Evolutionary conservation across 2,888 invertebrate species (phyloP).

Genomic region (Dynastes grantii): DNA sequence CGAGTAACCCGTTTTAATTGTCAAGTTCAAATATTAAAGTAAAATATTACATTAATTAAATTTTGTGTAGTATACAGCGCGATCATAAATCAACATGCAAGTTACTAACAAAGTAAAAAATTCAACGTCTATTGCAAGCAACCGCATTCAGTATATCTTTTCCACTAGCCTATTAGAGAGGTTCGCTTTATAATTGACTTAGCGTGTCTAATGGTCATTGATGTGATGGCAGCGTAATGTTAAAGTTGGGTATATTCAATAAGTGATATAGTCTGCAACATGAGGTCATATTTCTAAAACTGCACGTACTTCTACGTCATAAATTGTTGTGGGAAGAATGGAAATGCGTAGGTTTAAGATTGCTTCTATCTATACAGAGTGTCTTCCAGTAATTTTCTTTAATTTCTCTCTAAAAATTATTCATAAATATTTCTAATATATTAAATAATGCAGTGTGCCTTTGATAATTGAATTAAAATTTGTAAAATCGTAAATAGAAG

Average conservation of each 20-base stretch:
- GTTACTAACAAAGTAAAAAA: no score
- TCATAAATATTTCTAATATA: background rate
- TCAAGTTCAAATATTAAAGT: no score
- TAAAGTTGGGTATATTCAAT: background rate
- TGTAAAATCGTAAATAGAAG: background rate
- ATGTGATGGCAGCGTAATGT: background rate
- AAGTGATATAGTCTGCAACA: background rate
- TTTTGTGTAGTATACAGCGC: no score
- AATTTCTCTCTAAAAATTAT: background rate
- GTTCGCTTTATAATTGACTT: background rate
- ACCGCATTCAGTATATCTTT: no score
- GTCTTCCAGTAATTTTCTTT: background rate
- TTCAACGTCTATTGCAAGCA: no score
- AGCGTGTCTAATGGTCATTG: conserved; percentile 2
- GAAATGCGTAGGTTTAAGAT: background rate
- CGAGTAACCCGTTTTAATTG: no score
- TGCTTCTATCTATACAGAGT: background rate
- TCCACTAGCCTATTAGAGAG: no score
- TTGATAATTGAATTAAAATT: background rate
- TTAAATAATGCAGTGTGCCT: background rate
- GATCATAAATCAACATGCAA: no score
- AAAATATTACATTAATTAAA: no score
- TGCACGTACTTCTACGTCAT: background rate
- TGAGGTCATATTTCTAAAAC: background rate
- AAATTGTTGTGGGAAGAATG: background rate